A percentile compares a stretch with the other conserved stretches of the same genome.
Conservation (phyloP, 92 coral and sea anemone genomes). For the Parazoanthus atlanticus region DNA sequence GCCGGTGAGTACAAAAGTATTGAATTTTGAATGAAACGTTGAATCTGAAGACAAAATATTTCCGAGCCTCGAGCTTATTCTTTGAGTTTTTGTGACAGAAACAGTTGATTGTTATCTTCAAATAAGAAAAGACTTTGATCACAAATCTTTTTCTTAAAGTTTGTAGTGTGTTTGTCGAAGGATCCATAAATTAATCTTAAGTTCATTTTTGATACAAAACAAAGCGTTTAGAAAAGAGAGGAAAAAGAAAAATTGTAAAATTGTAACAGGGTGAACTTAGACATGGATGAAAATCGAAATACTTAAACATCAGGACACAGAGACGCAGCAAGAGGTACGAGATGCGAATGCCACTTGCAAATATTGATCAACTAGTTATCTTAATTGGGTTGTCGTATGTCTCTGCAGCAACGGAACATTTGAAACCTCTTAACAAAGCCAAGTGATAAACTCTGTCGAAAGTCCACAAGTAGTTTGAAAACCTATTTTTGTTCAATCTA, state of each 20-base stretch:
- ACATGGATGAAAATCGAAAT: not conserved
- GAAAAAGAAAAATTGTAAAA: not conserved
- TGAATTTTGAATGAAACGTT: not conserved
- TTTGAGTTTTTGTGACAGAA: not conserved
- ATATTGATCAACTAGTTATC: not conserved
- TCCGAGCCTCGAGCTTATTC: not conserved
- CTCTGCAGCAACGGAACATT: not conserved
- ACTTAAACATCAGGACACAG: not conserved
- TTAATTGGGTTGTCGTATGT: not conserved
- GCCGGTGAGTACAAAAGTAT: constrained; percentile 21
- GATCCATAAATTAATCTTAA: not conserved
- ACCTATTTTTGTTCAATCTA: not conserved
- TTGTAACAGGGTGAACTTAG: not conserved
- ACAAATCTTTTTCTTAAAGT: not conserved
- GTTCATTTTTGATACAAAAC: not conserved
- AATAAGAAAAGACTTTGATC: not conserved
- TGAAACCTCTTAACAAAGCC: not conserved
- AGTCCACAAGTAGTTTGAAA: not conserved
- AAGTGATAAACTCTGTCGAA: not conserved
- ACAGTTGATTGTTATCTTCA: constrained; percentile 24
- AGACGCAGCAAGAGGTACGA: constrained; percentile 16
- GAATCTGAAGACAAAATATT: not conserved
- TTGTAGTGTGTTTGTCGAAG: not conserved
- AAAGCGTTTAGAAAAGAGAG: not conserved
- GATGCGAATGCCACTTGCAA: not conserved